Base-by-base conservation (phyloP, 1,140 invertebrate species). In the Periplaneta americana region DNA sequence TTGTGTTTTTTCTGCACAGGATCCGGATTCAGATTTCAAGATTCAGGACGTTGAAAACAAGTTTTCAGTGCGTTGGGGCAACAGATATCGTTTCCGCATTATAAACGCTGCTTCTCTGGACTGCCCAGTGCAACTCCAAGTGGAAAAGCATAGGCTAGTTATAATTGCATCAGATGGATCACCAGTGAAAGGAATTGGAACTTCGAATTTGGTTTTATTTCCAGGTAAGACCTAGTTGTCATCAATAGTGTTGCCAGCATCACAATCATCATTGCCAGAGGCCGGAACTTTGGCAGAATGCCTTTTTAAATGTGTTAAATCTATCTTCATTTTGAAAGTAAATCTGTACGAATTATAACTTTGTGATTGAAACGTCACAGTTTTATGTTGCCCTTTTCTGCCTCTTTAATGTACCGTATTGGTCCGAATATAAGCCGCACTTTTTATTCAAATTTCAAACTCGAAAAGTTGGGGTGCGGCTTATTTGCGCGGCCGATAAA, bases 101-200 rank as follows among this genome's bases (percentile, higher is more conserved):
- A 84, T 88, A 22, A 88, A 87, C 83, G 87, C 87, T 79, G 88
- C 87, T 4, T 57, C 89, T 39, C 80, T 87, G 36, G 87, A 88
- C 82, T 88, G 87, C 79, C 89, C 89, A 32, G 85, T 89, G 36
- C 83, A 85, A 78, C 80, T 90, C 17, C 88, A 88, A 9, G 85
- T 90, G 31, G 88, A 90, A 80, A 82, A 85, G 15, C 89, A 90
- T 83, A 84, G 78, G 4, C 15, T 90, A 18, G 84, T 84, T 15
- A 82, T 90, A 0, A 86, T 90, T 28, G 86, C 88, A 2, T 85
- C 86, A 22, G 89, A 90, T 83, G 89, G 88, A 39, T 84, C 83
- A 34, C 85, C 88, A 11, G 82, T 89, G 33, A 76, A 86, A 48
- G 87, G 76, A 84, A 22, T 84, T 82, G 66, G 82, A 22, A 28